phyloP scores from a whole-genome alignment of 2,888 invertebrate genomes.

The Diploptera punctata region DNA sequence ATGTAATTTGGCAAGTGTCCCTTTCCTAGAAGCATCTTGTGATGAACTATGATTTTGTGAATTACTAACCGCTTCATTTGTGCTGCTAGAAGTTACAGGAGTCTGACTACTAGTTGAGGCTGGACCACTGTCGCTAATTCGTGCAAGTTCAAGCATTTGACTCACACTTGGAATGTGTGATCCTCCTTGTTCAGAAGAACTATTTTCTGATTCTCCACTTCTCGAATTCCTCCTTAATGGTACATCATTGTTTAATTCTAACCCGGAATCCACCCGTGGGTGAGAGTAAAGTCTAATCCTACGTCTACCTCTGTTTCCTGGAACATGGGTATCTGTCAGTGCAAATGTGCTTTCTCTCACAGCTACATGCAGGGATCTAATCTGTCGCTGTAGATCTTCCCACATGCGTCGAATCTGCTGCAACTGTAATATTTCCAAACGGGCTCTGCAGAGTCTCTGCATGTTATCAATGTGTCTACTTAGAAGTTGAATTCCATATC shows the following conservation, averaged over 20 bases:
- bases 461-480: slow-evolving; percentile 53
- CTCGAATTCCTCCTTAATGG: not conserved
- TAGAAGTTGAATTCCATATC: slow-evolving; percentile 50
- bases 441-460: slow-evolving; percentile 52
- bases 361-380: slow-evolving; percentile 61
- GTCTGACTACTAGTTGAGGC: not conserved
- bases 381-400: slow-evolving; percentile 66
- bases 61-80: not conserved
- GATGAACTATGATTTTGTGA: not conserved
- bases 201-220: not conserved
- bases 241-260: not conserved
- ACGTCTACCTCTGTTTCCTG: not conserved
- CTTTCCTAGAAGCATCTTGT: not conserved
- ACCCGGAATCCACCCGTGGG: not conserved
- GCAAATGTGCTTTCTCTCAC: slow-evolving; percentile 49
- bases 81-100: not conserved
- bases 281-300: not conserved
- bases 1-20: not conserved
- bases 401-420: slow-evolving; percentile 68
- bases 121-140: slow-evolving; percentile 36
- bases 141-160: slow-evolving; percentile 38
- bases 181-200: slow-evolving; percentile 5
- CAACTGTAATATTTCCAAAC: slow-evolving; percentile 55
- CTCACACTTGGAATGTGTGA: slow-evolving; percentile 36
- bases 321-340: not conserved